Conservation (phyloP, 2,797 vertebrate species). For the Bovichtus diacanthus region DNA sequence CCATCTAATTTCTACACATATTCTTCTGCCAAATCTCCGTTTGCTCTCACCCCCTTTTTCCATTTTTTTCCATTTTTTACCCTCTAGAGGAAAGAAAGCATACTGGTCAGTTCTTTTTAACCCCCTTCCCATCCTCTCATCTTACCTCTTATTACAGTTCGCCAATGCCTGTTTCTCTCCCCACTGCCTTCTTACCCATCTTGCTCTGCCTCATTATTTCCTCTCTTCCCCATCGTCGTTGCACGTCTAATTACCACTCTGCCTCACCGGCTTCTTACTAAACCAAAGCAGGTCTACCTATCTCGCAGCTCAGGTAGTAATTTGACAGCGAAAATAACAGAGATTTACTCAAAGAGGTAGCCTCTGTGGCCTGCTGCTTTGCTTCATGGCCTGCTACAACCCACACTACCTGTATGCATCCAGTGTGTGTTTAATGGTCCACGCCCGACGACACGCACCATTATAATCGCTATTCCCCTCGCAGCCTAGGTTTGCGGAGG, state of each 20-base stretch:
- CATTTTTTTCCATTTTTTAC: constrained; percentile 10
- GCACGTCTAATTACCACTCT: constrained; percentile 44
- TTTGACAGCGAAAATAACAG: constrained; percentile 53
- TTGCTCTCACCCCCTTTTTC: background rate
- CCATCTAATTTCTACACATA: constrained; percentile 26
- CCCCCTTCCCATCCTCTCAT: constrained; percentile 19
- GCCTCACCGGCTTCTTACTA: constrained; percentile 20
- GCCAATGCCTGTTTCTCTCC: constrained; percentile 1
- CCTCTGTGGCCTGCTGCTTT: constrained; percentile 51
- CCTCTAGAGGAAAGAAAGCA: constrained; percentile 17
- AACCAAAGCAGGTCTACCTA: constrained; percentile 27
- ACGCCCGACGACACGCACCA: constrained; percentile 26
- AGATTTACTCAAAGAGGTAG: constrained; percentile 48
- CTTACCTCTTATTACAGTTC: constrained; percentile 20
- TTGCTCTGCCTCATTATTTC: constrained; percentile 42
- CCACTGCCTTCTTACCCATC: constrained; percentile 9
- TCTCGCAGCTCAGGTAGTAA: constrained; percentile 34
- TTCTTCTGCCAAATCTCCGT: background rate
- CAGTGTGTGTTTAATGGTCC: constrained; percentile 66
- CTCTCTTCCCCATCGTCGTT: constrained; percentile 22
- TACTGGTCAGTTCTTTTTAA: constrained; percentile 42
- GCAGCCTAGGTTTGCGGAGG: constrained; percentile 30
- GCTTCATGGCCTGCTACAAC: constrained; percentile 34
- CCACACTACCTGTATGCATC: constrained; percentile 38
- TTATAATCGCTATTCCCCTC: constrained; percentile 45